phyloP scores from a whole-genome alignment of 2,797 vertebrate species.

The Cyclopterus lumpus region DNA sequence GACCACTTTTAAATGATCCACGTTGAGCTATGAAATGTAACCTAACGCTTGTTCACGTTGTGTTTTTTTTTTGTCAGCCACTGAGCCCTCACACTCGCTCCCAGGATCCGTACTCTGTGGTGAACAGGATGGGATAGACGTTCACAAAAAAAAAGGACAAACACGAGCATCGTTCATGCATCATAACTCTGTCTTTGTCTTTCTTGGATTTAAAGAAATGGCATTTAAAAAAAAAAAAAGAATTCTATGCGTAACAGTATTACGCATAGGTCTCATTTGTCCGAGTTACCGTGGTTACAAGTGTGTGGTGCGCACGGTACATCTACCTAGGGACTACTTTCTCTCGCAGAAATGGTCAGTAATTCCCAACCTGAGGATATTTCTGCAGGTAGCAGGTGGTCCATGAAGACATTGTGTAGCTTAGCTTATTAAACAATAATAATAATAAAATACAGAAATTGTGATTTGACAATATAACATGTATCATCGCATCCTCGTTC shows the following conservation, averaged over 20 bases:
- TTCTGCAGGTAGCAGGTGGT: neutral
- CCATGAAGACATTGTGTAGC: neutral
- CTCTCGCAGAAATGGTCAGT: no score
- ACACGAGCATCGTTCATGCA: neutral
- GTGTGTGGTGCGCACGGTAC: neutral
- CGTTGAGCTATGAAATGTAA: neutral
- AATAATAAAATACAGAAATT: neutral
- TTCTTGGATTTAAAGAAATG: neutral
- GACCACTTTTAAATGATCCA: no score
- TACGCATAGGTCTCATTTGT: neutral
- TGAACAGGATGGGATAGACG: constrained; percentile 56
- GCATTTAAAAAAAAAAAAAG: accelerated
- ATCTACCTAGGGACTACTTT: neutral
- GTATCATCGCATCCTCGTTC: neutral
- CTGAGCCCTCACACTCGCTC: constrained; percentile 38
- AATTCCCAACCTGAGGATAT: no score
- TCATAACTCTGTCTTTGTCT: neutral
- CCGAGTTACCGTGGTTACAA: neutral
- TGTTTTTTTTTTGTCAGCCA: constrained; percentile 37
- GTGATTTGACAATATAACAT: neutral
- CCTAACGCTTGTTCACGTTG: constrained; percentile 4
- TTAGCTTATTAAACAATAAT: no score
- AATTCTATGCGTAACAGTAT: no score
- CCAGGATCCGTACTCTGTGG: constrained; percentile 9
- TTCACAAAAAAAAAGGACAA: accelerated